phyloP scores from a whole-genome alignment of 2,113 vertebrate genomes.

The Rhadina sibilatrix region DNA sequence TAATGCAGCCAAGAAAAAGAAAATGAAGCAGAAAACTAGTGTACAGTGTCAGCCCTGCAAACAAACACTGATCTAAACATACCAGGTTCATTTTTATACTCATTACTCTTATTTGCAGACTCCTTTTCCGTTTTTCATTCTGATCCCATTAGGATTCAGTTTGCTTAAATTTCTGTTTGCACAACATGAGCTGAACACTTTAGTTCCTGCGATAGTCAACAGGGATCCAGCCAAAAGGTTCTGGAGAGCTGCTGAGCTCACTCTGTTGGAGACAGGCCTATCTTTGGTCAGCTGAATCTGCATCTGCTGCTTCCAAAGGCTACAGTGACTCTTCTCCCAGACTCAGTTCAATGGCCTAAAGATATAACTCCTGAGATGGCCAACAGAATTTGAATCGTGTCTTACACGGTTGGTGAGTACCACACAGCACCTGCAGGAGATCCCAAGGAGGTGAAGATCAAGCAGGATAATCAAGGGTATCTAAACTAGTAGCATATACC shows the following conservation, averaged over 20 bases:
- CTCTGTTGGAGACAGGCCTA: not conserved
- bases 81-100: not conserved
- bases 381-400: not conserved
- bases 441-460: not conserved
- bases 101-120: not conserved
- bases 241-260: not conserved
- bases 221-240: not conserved
- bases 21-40: conserved; percentile 47
- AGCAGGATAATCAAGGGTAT: not conserved
- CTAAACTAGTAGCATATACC: not conserved
- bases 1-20: conserved; percentile 28
- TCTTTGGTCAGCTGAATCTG: not conserved
- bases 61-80: not conserved
- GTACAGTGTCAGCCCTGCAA: not conserved
- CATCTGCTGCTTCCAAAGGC: not conserved
- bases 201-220: not conserved
- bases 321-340: not conserved
- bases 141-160: not conserved
- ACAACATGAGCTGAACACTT: not conserved
- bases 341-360: not conserved
- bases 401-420: not conserved
- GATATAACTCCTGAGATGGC: not conserved
- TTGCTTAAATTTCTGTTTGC: not conserved
- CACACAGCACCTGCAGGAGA: not conserved
- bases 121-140: not conserved